Evolutionary conservation across 1,140 invertebrate species (phyloP).

Genomic region (Aphelenchoides fujianensis): DNA sequence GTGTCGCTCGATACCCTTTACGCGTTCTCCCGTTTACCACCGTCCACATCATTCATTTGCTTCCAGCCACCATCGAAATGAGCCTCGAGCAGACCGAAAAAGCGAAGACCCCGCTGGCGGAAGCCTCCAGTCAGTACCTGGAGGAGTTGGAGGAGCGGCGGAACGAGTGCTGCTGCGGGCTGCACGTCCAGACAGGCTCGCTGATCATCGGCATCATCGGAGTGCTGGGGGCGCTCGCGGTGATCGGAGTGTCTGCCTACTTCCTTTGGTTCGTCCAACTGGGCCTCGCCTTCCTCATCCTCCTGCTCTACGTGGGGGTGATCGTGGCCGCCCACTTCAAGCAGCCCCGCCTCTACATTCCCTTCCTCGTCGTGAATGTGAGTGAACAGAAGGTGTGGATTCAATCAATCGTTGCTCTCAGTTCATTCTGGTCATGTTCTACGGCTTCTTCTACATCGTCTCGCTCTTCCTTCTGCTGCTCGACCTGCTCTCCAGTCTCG

Average conservation of each 20-base stretch:
- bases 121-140: slow-evolving; percentile 5
- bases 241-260: slow-evolving; percentile 3
- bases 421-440: slow-evolving; percentile 16
- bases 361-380: slow-evolving; percentile 17
- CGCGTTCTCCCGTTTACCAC: too few species aligned
- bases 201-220: slow-evolving; percentile 11
- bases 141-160: slow-evolving; percentile 13
- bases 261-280: slow-evolving; percentile 14
- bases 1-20: too few species aligned
- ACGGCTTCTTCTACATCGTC: slow-evolving; percentile 21
- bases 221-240: neutral
- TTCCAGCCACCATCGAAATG: too few species aligned
- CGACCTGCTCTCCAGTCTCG: slow-evolving; percentile 8
- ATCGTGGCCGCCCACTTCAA: neutral
- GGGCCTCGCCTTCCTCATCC: neutral
- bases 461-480: slow-evolving; percentile 10
- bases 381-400: too few species aligned
- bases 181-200: slow-evolving; percentile 12
- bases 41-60: too few species aligned
- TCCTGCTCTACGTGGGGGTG: slow-evolving; percentile 3
- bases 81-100: neutral
- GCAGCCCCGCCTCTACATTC: slow-evolving; percentile 5
- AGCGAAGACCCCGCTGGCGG: slow-evolving; percentile 4
- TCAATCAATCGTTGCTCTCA: too few species aligned
- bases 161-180: slow-evolving; percentile 9